phyloP scores from a whole-genome alignment of 2,888 invertebrate species.

The Pandemis heparana region DNA sequence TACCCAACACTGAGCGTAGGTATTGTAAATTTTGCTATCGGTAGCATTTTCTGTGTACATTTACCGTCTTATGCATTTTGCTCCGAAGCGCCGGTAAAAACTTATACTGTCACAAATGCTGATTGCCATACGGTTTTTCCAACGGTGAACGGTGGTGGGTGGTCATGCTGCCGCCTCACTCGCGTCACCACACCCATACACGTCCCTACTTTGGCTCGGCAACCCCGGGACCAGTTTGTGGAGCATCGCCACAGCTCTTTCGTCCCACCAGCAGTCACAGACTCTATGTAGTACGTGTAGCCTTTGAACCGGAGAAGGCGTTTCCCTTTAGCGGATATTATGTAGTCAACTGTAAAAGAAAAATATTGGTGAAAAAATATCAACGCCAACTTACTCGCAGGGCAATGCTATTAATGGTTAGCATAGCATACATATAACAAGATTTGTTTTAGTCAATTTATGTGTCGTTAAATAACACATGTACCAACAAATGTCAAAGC shows the following conservation, averaged over 20 bases:
- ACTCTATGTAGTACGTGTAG: slow-evolving; percentile 23
- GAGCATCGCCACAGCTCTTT: slow-evolving; percentile 28
- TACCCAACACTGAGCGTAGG: no score
- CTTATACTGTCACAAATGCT: no score
- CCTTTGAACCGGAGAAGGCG: slow-evolving; percentile 12
- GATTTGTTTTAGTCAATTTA: no score
- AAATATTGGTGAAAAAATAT: not conserved
- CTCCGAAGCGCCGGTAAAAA: no score
- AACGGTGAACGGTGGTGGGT: not conserved
- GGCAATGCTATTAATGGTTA: no score
- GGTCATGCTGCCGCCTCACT: slow-evolving; percentile 14
- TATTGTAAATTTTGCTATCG: no score
- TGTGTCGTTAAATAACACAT: no score
- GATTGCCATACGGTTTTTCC: not conserved
- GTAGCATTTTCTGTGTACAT: no score
- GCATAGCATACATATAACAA: no score
- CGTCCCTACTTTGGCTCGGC: slow-evolving; percentile 18
- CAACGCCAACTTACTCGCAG: no score
- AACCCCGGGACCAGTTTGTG: slow-evolving; percentile 27
- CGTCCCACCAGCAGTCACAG: not conserved
- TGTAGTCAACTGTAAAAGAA: slow-evolving; percentile 18
- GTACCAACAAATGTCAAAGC: no score
- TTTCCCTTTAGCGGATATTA: slow-evolving; percentile 21
- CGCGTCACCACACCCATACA: not conserved
- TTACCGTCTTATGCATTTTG: no score